Evolutionary conservation across 1,140 invertebrate genomes (phyloP).

Genomic region (Nephila pilipes): DNA sequence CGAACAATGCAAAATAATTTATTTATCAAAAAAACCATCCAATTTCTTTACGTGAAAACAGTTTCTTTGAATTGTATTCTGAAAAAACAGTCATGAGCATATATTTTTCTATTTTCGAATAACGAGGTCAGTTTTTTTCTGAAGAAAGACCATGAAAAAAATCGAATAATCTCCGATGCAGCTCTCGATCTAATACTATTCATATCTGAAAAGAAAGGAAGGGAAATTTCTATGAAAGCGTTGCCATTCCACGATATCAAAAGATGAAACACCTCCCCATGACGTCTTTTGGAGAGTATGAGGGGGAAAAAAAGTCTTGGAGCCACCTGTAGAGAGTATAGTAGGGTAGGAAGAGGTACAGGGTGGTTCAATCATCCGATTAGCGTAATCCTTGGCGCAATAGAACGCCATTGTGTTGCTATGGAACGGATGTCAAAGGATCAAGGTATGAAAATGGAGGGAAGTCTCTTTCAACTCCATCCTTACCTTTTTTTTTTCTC

Average conservation of each 20-base stretch:
- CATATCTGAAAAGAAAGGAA: slow-evolving; percentile 1
- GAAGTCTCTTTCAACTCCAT: background rate
- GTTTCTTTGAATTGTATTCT: no score
- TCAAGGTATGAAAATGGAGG: slow-evolving; percentile 47
- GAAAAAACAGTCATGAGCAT: background rate
- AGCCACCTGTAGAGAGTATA: slow-evolving; percentile 43
- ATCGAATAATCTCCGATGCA: background rate
- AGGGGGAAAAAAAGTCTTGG: background rate
- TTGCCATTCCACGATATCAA: slow-evolving; percentile 10
- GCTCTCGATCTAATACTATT: slow-evolving; percentile 2
- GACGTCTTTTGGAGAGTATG: slow-evolving; percentile 2
- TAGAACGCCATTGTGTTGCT: slow-evolving; percentile 29
- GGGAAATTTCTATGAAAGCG: slow-evolving; percentile 7
- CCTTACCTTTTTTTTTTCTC: background rate
- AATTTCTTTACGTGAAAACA: no score
- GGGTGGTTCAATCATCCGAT: slow-evolving; percentile 45
- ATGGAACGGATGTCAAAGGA: slow-evolving; percentile 22
- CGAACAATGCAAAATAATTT: no score
- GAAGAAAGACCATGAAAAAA: background rate
- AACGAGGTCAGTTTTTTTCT: background rate
- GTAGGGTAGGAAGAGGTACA: background rate
- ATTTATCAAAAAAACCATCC: no score
- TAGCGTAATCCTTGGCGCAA: slow-evolving; percentile 40
- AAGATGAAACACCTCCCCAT: slow-evolving; percentile 50
- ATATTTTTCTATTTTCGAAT: background rate